Evolutionary conservation across 2,888 invertebrate species (phyloP), one percentile per base, ranked within the genome.

Genomic region (Crocallis elinguaria): DNA sequence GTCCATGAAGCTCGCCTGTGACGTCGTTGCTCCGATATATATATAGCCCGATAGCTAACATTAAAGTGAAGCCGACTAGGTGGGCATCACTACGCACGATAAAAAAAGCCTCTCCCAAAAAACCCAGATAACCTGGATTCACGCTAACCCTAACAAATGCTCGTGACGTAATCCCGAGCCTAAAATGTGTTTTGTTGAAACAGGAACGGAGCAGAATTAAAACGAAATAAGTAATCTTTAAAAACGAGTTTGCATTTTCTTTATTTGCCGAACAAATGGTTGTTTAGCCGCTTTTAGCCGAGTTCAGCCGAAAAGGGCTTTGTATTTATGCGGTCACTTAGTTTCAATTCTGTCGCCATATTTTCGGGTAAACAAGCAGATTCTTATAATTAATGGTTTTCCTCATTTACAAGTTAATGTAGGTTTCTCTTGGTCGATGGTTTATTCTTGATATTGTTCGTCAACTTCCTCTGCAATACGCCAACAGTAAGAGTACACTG

Each of bases 241-340:
- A 67, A 64, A 66, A 64, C 58, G 60, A 60, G 61, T 64, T 58
- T 52, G 46, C 55, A 56, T 63, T 62, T 57, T 61, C 55, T 53
- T 57, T 51, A 64, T 59, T 54, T 54, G 60, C 57, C 42, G 55
- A 62, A 69, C 69, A 66, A 67, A 67, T 64, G 60, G 49, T 29
- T 35, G 59, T 39, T 60, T 49, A 62, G 57, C 43, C 51, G 43
- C 38, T 6, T 25, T 30, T 9, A 37, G 52, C 42, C 48, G 48
- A 48, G 32, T 19, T 42, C 29, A n/a, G 35, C 38, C 33, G 50
- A 33, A 36, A 9, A 35, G 23, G 45, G 41, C 33, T 46, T 52
- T 39, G 33, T 4, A 29, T 4, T 19, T 30, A 41, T 41, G 11
- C 17, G 1, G 35, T 43, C 57, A 41, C 39, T 60, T 57, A 57